Base-by-base conservation (phyloP, 2,797 vertebrate genomes). In the Acanthornis magna region DNA sequence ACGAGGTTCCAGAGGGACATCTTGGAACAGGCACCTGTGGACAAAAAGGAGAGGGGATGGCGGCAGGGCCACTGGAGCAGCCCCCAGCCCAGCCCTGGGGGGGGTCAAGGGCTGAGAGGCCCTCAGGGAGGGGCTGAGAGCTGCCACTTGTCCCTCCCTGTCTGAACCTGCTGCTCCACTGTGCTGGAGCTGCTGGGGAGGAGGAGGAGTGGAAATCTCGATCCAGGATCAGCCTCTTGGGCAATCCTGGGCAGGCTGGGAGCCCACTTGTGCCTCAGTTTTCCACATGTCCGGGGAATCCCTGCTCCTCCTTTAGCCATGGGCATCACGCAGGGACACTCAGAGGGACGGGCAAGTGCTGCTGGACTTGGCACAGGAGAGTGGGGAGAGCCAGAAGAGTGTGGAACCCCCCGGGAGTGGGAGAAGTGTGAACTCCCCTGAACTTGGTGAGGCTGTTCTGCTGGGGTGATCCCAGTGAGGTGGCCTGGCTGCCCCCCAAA, bases 1-100 rank as follows among this genome's bases (percentile, higher is more conserved):
- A 98, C 87, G 34, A 97, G 83, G 93, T 88, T 95, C 98, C 98
- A 98, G 47, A 98, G 96, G 88, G 96, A 96, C 94, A 96, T 97
- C 84, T 92, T 96, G 91, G 60, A 76, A 65, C 16, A 5, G 85
- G 66, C 75, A 66, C 85, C 94, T 96, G 87, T 0, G 3, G 50
- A n/a, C 53, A 38, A 63, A 48, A 0, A 13, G 74, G 14, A 48
- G 53, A 57, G 12, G n/a, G 15, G 76, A 40, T 6, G 6, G 7
- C 18, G 62, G 51, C 8, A 23, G 32, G 21, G n/a, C 21, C 23
- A 18, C 8, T 19, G 0, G 1, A 54, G 73, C 61, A 65, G 61
- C 13, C 13, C 29, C 9, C 79, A 30, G 51, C 51, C 19, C 50
- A 7, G 40, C 45, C 51, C 18, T 23, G 29, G 10, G 1, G 1